Conservation (phyloP, 1,140 invertebrate genomes). For the Drosophila rufa region DNA sequence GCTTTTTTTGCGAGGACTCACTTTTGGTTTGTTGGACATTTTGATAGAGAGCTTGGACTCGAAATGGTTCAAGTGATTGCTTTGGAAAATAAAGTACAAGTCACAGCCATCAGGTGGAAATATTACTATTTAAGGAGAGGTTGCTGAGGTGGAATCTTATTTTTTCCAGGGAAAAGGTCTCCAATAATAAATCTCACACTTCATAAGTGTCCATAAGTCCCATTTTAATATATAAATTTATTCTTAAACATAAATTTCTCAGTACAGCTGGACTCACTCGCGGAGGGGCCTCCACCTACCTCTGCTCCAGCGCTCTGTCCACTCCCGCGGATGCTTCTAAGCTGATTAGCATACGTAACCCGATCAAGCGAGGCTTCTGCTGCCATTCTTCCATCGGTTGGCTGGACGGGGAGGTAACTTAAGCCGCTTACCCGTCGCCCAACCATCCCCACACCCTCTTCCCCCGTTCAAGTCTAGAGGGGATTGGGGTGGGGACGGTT, state of each 20-base stretch:
- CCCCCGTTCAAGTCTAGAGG: neutral
- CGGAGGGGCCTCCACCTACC: neutral
- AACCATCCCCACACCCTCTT: neutral
- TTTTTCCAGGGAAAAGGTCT: too few relatives aligned
- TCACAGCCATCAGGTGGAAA: neutral
- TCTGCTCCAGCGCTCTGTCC: slow-evolving; percentile 1
- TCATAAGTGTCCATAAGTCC: neutral
- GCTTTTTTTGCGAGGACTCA: neutral
- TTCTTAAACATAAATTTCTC: slow-evolving; percentile 35
- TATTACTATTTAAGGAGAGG: too few relatives aligned
- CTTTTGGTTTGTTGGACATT: slow-evolving; percentile 10
- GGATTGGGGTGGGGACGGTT: slow-evolving; percentile 4
- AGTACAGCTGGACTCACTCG: slow-evolving; percentile 2
- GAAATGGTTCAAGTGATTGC: neutral
- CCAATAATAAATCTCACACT: neutral
- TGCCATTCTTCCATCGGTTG: slow-evolving; percentile 27
- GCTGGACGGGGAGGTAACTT: slow-evolving; percentile 37
- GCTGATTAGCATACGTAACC: slow-evolving; percentile 50
- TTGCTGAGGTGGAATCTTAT: too few relatives aligned
- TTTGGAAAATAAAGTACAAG: neutral
- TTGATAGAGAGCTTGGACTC: neutral
- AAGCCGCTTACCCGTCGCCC: slow-evolving; percentile 39
- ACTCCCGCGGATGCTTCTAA: slow-evolving; percentile 28
- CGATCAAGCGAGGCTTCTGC: slow-evolving; percentile 51
- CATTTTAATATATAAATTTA: slow-evolving; percentile 17